Base-by-base conservation (phyloP, 2,113 vertebrate species). In the Chitala chitala region DNA sequence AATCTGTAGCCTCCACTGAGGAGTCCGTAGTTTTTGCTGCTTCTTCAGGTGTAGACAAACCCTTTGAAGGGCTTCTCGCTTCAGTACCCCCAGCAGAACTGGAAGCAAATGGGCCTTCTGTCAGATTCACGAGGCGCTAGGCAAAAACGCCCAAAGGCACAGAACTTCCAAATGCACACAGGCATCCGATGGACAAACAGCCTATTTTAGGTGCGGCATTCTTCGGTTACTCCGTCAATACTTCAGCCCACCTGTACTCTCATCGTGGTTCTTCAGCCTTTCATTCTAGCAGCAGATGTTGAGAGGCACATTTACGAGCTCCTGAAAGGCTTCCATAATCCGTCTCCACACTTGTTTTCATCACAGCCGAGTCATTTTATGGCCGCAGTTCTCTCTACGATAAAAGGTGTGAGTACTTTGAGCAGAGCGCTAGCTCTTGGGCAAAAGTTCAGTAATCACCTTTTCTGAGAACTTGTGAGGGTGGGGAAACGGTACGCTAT, bases 401-500 rank as follows among this genome's bases (percentile, higher is more conserved):
- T 86, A 85, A 87, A 79, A 88, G 71, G 58, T 5, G 58, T 31
- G 72, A 75, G 78, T 42, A 74, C 78, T 82, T 69, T 50, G 78
- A 9, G 8, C 33, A 69, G 72, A 53, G 22, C 59, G 80, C 83
- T 86, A 83, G 78, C 79, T 69, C 73, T 70, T 51, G 31, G 74
- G 61, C 77, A 50, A 84, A 84, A 81, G 84, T 73, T 68, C 79
- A 81, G 79, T 78, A 83, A 83, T 69, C 73, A 22, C 56, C 63
- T 48, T 24, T 48, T 36, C 74, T 77, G 73, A 76, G 44, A 40
- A 82, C 75, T 79, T 20, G 72, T 42, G 24, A n/a, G 58, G 3
- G 12, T 42, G 13, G 4, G 29, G 42, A 4, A 58, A 8, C n/a
- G 15, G 42, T 15, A n/a, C 4, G n/a, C 40, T 2, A 5, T 5